Base-by-base conservation (phyloP, 2,113 vertebrate species). In the Canis aureus region DNA sequence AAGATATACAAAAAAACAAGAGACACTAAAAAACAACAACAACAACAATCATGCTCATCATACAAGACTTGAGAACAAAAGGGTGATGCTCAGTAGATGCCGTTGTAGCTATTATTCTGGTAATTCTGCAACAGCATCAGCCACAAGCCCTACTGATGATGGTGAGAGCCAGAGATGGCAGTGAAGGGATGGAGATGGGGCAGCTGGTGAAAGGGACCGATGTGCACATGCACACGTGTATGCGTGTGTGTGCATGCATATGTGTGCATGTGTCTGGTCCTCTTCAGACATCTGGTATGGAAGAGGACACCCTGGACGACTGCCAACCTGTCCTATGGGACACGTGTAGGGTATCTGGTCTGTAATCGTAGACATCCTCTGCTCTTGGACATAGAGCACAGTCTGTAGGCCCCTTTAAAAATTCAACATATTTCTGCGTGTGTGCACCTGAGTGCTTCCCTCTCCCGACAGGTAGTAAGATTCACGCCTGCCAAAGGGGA, bases 331-430 rank as follows among this genome's bases (percentile, higher is more conserved):
- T 67, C 64, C 2, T 10, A 9, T 1, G 10, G 55, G 90, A 4
- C 3, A 1, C 2, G 1, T 3, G 15, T 38, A 5, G 53, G 38
- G 35, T 3, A 1, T 0, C 8, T 8, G 6, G 9, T 19, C 66
- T 20, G 16, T 66, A 32, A 66, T 5, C 11, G 13, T 0, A 66
- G 43, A 29, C 17, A 4, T n/a, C 12, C 27, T 38, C 53, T 43
- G 81, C 43, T 83, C 23, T 1, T 7, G 23, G 22, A 38, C 16
- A 3, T 32, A 53, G 43, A 66, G 29, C 22, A 49, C 15, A 1
- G 59, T 11, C 32, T 38, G 57, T 13, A 22, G 20, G 13, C 71
- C 59, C 27, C 25, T 60, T 89, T 73, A 83, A 51, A 74, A 38
- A 38, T 51, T 53, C 32, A 8, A 29, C 49, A 29, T 22, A 22